These are phyloP conservation scores for Rhorus exstirpatorius DNA, from an alignment of 2,888 invertebrate genomes.

Conservation along the genomic window DNA sequence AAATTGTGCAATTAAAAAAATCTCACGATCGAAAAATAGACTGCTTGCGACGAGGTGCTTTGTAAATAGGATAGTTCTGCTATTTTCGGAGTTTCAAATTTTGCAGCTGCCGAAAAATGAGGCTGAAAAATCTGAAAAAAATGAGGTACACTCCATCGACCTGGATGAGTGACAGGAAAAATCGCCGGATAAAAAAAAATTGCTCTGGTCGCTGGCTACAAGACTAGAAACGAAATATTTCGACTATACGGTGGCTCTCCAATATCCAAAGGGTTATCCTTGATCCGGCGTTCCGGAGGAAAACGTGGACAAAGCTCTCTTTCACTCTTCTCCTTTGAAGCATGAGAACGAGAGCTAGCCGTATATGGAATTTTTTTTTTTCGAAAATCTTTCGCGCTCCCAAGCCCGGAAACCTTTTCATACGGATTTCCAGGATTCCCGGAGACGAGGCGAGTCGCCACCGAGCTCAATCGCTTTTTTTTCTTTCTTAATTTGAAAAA, in stretches of 20 bases:
- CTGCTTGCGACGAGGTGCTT: too few species aligned
- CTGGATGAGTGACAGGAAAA: too few species aligned
- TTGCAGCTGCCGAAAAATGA: too few species aligned
- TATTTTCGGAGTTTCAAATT: too few species aligned
- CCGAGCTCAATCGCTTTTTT: constrained; percentile 2
- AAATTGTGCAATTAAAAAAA: too few species aligned
- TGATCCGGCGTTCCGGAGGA: background rate
- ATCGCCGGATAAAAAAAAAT: too few species aligned
- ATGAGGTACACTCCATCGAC: too few species aligned
- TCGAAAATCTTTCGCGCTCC: constrained; percentile 26
- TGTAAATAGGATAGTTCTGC: too few species aligned
- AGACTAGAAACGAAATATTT: too few species aligned
- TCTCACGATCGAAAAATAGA: too few species aligned
- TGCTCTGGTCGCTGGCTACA: too few species aligned
- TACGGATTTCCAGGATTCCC: constrained; percentile 38
- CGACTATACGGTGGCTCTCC: background rate
- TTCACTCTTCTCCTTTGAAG: background rate
- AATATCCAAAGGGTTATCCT: constrained; percentile 21
- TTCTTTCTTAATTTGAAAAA: constrained; percentile 26
- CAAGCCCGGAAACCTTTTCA: constrained; percentile 42
- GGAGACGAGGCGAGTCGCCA: constrained; percentile 20
- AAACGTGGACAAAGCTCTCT: background rate
- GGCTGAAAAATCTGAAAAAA: too few species aligned
- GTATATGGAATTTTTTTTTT: background rate
- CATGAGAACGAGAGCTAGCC: background rate